Evolutionary conservation across 2,113 vertebrate species (phyloP).

Genomic region (Rhynchopsitta pachyrhyncha): DNA sequence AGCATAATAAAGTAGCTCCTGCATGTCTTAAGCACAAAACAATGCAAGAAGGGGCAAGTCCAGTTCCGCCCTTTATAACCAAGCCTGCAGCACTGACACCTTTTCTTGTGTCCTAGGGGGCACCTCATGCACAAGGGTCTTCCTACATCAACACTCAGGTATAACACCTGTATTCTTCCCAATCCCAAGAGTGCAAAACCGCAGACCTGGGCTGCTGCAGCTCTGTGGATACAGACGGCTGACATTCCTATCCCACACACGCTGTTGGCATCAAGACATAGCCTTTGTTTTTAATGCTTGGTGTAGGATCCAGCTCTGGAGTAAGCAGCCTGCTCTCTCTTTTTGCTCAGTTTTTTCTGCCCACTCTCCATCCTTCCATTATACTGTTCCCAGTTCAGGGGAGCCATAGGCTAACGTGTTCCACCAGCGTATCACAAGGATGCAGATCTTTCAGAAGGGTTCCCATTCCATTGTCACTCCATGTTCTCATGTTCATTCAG

Average conservation of each 20-base stretch:
- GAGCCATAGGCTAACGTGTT: background rate
- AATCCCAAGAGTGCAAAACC: background rate
- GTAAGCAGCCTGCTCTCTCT: background rate
- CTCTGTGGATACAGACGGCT: background rate
- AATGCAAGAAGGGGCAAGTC: background rate
- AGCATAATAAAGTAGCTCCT: background rate
- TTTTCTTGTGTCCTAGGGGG: background rate
- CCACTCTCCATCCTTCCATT: background rate
- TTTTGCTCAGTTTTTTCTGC: background rate
- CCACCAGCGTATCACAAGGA: background rate
- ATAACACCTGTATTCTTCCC: background rate
- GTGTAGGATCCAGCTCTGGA: background rate
- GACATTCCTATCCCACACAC: background rate
- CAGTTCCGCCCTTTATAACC: background rate
- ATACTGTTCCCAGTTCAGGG: background rate
- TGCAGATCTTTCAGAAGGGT: background rate
- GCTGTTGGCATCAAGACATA: background rate
- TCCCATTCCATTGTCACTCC: background rate
- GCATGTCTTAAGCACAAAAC: background rate
- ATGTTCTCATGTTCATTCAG: background rate
- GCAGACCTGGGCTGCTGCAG: background rate
- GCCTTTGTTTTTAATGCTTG: background rate
- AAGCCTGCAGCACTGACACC: background rate
- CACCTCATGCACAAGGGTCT: background rate
- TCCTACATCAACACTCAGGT: background rate